Percentiles rank a stretch among this genome's conserved stretches.
These are phyloP conservation scores for Hyposoter didymator DNA, from an alignment of 2,888 invertebrate species.

Conservation along the genomic window DNA sequence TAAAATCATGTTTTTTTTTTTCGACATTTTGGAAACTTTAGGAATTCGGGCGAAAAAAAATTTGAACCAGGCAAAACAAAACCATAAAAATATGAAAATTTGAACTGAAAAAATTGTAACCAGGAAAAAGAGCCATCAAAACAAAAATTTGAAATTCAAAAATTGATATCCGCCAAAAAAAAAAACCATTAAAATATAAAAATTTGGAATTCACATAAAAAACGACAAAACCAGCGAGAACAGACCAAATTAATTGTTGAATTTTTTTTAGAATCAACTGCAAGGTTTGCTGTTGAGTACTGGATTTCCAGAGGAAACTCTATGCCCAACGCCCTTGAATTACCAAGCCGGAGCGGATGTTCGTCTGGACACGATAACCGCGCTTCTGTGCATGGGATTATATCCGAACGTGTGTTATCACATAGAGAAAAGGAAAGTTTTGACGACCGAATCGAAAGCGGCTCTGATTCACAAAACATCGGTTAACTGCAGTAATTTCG, in stretches of 20 bases:
- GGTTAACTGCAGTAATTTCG: slow-evolving; percentile 95
- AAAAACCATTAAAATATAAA: neutral
- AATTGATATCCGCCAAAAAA: neutral
- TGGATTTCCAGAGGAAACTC: slow-evolving; percentile 96
- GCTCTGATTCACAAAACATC: slow-evolving; percentile 98
- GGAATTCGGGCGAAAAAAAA: too few species aligned
- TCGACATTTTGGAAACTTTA: too few species aligned
- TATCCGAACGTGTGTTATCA: slow-evolving; percentile 99
- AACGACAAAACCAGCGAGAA: neutral
- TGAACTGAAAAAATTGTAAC: too few species aligned
- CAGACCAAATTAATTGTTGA: neutral
- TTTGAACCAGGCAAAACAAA: neutral
- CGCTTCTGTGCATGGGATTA: slow-evolving; percentile 94
- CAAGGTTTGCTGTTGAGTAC: slow-evolving; percentile 88
- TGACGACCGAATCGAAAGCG: slow-evolving; percentile 97
- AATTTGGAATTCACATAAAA: neutral
- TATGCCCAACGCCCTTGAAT: slow-evolving; percentile 91
- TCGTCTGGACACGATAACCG: slow-evolving; percentile 92
- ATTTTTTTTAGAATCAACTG: slow-evolving; percentile 86
- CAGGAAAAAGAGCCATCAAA: too few species aligned
- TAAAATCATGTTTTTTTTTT: slow-evolving; percentile 68
- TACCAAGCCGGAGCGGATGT: slow-evolving; percentile 91
- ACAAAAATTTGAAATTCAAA: too few species aligned
- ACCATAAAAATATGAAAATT: too few species aligned
- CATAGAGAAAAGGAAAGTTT: slow-evolving; percentile 97